Base-by-base conservation (phyloP, 2,888 invertebrate species). In the Polyommatus iphigenia region DNA sequence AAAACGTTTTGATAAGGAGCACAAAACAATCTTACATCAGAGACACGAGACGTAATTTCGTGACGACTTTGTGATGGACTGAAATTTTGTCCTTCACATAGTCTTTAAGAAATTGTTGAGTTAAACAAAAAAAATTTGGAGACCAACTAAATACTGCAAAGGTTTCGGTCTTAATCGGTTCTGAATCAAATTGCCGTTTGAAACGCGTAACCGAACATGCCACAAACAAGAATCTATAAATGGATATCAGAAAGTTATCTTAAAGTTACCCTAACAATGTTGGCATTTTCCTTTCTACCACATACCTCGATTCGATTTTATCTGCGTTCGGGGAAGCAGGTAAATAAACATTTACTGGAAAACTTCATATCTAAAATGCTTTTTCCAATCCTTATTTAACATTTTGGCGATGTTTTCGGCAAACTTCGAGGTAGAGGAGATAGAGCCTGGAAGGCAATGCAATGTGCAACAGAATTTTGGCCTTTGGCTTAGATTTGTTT, bases 201-300 rank as follows among this genome's bases (percentile, higher is more conserved):
- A 20, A 46, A 46, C 20, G 46, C 41, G 46, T 15, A 73, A 20
- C 41, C 50, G 20, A 73, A 73, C 73, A 73, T 50, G 73, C 24
- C 73, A 73, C 73, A 24, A 46, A 46, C 73, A 73, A 73, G 46
- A 73, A 73, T 46, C 73, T 73, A 73, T 73, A 73, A 73, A 73
- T 73, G 73, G 73, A 73, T 73, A 73, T 73, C 73, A 46, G 73
- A 73, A 73, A 73, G 73, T 73, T 73, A 73, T 73, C 73, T 73
- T 24, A 7, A 67, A 67, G 29, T 15, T 73, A 46, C 46, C 73
- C 50, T 24, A 73, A 73, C 73, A 73, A 73, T 72, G 72, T 72
- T 72, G 72, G 20, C 72, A 72, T 73, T 73, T 73, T 73, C 73
- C 73, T 73, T 73, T 73, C 73, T 29, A 73, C 24, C 46, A 73